phyloP scores from a whole-genome alignment of 2,797 vertebrate species.

The Dromococcyx pavoninus region DNA sequence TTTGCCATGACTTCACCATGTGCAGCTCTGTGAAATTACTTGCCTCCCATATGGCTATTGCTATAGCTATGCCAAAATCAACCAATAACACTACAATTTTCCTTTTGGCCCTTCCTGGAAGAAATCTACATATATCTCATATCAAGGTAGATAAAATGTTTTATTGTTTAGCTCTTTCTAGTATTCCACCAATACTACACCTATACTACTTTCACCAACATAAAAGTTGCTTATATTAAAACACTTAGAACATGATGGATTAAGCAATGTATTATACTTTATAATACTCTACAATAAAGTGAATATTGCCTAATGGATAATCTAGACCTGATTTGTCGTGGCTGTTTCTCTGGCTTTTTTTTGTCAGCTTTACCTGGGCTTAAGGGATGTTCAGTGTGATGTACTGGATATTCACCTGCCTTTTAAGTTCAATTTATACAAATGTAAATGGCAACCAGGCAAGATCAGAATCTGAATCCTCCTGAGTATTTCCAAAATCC shows the following conservation, averaged over 20 bases:
- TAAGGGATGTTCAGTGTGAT: neutral
- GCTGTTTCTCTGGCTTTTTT: neutral
- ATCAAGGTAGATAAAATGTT: neutral
- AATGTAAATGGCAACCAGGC: neutral
- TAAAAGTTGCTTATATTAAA: neutral
- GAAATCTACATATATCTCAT: neutral
- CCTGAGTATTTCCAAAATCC: neutral
- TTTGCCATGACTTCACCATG: slow-evolving; percentile 22
- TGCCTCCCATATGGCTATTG: slow-evolving; percentile 45
- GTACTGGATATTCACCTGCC: neutral
- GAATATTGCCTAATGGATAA: neutral
- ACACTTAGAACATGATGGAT: neutral
- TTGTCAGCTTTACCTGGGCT: neutral
- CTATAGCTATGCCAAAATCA: slow-evolving; percentile 53
- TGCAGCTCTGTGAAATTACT: slow-evolving; percentile 32
- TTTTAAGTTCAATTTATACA: slow-evolving; percentile 6
- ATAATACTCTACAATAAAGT: neutral
- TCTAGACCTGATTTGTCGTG: neutral
- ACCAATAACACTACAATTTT: slow-evolving; percentile 26
- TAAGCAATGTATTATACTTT: neutral
- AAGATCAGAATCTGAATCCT: neutral
- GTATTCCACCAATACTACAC: neutral
- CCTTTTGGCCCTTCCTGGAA: neutral
- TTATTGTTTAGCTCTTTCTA: neutral
- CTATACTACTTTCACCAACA: too few relatives aligned